Evolutionary conservation across 2,888 invertebrate genomes (phyloP).

Genomic region (Carabus problematicus): DNA sequence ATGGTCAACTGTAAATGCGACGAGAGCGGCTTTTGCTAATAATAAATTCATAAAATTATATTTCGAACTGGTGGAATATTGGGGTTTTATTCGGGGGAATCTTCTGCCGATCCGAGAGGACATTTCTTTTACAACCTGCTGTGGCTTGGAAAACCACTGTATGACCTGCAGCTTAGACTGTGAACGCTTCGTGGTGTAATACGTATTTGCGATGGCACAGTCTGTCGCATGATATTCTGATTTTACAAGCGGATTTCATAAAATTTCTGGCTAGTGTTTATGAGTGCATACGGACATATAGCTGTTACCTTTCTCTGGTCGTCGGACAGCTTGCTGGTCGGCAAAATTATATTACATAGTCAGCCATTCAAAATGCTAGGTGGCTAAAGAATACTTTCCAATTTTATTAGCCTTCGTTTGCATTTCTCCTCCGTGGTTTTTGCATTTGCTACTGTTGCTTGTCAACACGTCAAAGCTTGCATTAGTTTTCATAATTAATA

Average conservation of each 20-base stretch:
- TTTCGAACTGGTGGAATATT: conserved; percentile 5
- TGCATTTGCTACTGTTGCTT: conserved; percentile 23
- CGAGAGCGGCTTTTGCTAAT: conserved; percentile 18
- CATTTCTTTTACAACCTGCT: conserved; percentile 33
- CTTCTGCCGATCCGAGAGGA: conserved; percentile 1
- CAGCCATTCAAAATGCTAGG: conserved; percentile 1
- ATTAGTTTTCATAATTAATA: too few relatives aligned
- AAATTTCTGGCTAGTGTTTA: conserved; percentile 34
- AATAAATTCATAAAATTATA: conserved; percentile 41
- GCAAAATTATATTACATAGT: conserved; percentile 36
- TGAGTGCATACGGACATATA: conserved; percentile 27
- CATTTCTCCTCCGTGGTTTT: conserved; percentile 27
- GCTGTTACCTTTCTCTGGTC: conserved; percentile 30
- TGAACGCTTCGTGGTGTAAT: neutral
- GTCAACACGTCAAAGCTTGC: neutral
- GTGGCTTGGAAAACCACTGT: conserved; percentile 22
- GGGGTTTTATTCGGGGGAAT: conserved; percentile 17
- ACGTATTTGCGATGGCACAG: neutral
- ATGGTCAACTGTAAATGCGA: conserved; percentile 21
- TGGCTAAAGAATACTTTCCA: conserved; percentile 33
- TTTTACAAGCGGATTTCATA: conserved; percentile 34
- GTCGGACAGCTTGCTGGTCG: conserved; percentile 34
- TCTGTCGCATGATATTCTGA: conserved; percentile 12
- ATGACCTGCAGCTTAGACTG: conserved; percentile 26
- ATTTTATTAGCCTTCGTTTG: conserved; percentile 27